Evolutionary conservation across 2,797 vertebrate species (phyloP).

Genomic region (Pseudochaenichthys georgianus): DNA sequence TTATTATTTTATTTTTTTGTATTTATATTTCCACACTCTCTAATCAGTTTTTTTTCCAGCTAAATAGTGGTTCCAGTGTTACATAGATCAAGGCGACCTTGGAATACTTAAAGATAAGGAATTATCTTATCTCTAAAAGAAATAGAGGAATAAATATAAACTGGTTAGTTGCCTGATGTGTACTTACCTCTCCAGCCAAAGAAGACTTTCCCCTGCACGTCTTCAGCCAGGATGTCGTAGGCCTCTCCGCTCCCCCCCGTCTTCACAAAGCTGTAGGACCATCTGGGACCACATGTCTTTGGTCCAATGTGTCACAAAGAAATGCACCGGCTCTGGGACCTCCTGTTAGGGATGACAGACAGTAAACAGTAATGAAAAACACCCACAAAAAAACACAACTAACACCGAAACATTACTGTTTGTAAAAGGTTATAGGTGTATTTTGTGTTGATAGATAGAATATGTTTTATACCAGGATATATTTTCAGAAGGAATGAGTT

Average conservation of each 20-base stretch:
- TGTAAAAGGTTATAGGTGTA: not conserved
- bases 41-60: no score
- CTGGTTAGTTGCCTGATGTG: no score
- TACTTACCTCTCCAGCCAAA: conserved; percentile 95
- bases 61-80: no score
- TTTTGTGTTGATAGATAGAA: not conserved
- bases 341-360: conserved; percentile 81
- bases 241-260: conserved; percentile 96
- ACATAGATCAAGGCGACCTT: no score
- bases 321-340: conserved; percentile 92
- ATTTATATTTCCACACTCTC: no score
- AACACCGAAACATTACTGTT: not conserved
- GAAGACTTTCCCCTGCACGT: conserved; percentile 94
- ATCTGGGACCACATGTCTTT: conserved; percentile 96
- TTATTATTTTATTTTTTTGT: no score
- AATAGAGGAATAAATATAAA: no score
- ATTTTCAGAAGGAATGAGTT: no score
- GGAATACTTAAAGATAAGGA: no score
- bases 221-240: conserved; percentile 96
- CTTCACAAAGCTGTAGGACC: conserved; percentile 98
- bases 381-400: not conserved
- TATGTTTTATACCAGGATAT: no score
- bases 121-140: no score
- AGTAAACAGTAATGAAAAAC: not conserved
- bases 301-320: conserved; percentile 94